Percentiles rank a stretch among this genome's conserved stretches.
Evolutionary conservation across 2,888 invertebrate species (phyloP).

Genomic region (Torymus tubicola): DNA sequence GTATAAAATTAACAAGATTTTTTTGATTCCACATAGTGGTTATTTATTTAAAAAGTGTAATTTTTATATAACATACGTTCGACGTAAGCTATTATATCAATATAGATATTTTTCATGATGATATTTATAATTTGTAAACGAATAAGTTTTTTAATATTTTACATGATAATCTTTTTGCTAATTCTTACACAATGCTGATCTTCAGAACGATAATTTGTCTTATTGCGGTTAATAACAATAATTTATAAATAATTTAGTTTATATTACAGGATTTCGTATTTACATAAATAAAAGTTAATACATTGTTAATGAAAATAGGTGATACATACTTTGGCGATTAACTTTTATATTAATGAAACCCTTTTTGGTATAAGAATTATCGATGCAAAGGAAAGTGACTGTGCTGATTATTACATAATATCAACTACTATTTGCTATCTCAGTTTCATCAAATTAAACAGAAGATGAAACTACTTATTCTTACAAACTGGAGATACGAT

Average conservation of each 20-base stretch:
- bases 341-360: slow-evolving; percentile 7
- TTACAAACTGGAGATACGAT: not conserved
- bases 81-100: slow-evolving; percentile 48
- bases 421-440: not conserved
- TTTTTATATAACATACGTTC: slow-evolving; percentile 39
- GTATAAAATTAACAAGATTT: not conserved
- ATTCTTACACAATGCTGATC: not conserved
- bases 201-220: slow-evolving; percentile 15
- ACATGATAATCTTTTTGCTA: slow-evolving; percentile 25
- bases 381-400: not conserved
- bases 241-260: slow-evolving; percentile 35
- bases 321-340: slow-evolving; percentile 33
- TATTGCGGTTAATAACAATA: slow-evolving; percentile 5
- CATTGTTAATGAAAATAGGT: slow-evolving; percentile 31
- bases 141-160: slow-evolving; percentile 32
- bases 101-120: slow-evolving; percentile 36
- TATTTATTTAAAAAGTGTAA: slow-evolving; percentile 52
- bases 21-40: slow-evolving; percentile 1
- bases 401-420: slow-evolving; percentile 16
- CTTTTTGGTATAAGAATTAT: slow-evolving; percentile 18
- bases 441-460: slow-evolving; percentile 11
- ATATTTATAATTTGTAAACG: slow-evolving; percentile 27
- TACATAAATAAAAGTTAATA: slow-evolving; percentile 37
- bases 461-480: slow-evolving; percentile 1
- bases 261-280: slow-evolving; percentile 38